Percentiles rank a stretch among this genome's conserved stretches.
phyloP scores from a whole-genome alignment of 1,140 invertebrate species.

The Amphibalanus amphitrite region DNA sequence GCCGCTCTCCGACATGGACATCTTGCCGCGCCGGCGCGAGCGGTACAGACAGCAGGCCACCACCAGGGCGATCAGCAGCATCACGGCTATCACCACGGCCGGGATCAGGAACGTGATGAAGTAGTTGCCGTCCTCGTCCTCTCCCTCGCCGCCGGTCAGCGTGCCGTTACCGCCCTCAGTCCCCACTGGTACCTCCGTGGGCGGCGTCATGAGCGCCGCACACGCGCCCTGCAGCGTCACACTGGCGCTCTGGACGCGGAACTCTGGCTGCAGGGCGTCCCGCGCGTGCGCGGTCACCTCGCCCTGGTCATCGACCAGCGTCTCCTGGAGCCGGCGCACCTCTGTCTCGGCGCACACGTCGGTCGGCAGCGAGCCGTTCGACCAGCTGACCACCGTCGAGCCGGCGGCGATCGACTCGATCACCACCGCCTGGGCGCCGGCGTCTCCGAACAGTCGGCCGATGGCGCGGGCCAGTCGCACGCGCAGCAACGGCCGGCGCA shows the following conservation, averaged over 20 bases:
- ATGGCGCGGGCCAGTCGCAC: slow-evolving; percentile 43
- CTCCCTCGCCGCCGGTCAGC: slow-evolving; percentile 43
- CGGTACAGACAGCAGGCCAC: slow-evolving; percentile 77
- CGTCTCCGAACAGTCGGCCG: slow-evolving; percentile 52
- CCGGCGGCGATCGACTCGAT: slow-evolving; percentile 40
- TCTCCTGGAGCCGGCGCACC: slow-evolving; percentile 46
- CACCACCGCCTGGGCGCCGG: slow-evolving; percentile 47
- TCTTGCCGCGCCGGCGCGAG: slow-evolving; percentile 59
- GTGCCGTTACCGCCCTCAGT: slow-evolving; percentile 44
- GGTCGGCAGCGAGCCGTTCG: slow-evolving; percentile 48
- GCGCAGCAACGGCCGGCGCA: not conserved
- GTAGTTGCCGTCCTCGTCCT: slow-evolving; percentile 48
- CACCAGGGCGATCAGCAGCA: slow-evolving; percentile 67
- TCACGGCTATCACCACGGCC: slow-evolving; percentile 68
- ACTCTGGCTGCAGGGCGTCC: slow-evolving; percentile 52
- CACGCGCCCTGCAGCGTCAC: slow-evolving; percentile 52
- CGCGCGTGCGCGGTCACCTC: slow-evolving; percentile 27
- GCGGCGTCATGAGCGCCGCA: slow-evolving; percentile 34
- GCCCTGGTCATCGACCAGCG: slow-evolving; percentile 28
- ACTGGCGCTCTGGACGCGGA: slow-evolving; percentile 52
- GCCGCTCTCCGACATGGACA: slow-evolving; percentile 43
- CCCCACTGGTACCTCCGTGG: slow-evolving; percentile 34
- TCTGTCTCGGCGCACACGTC: slow-evolving; percentile 53
- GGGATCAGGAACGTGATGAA: slow-evolving; percentile 75
- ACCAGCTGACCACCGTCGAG: slow-evolving; percentile 48